A percentile compares a stretch with the other conserved stretches of the same genome.
Evolutionary conservation across 1,140 invertebrate species (phyloP).

Genomic region (Tachypleus tridentatus): DNA sequence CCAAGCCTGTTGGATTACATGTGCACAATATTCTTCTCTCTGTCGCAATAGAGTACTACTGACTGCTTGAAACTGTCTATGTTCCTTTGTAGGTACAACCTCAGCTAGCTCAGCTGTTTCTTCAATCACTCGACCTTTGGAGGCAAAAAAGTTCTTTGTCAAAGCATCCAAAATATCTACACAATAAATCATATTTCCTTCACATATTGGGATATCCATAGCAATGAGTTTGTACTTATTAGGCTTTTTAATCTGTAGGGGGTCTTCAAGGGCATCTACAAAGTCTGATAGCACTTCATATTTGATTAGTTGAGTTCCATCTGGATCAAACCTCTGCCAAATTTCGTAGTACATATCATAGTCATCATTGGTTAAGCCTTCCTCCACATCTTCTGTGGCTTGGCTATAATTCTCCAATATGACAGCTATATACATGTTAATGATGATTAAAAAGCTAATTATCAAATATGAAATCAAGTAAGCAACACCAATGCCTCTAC

Average conservation of each 20-base stretch:
- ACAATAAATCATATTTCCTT: slow-evolving; percentile 91
- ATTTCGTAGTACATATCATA: slow-evolving; percentile 99
- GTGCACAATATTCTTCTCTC: slow-evolving; percentile 87
- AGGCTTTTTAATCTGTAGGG: slow-evolving; percentile 90
- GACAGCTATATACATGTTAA: slow-evolving; percentile 99
- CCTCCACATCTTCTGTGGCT: slow-evolving; percentile 96
- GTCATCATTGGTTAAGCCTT: slow-evolving; percentile 94
- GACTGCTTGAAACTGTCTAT: slow-evolving; percentile 75
- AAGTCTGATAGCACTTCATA: slow-evolving; percentile 90
- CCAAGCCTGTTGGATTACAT: slow-evolving; percentile 90
- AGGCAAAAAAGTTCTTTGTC: slow-evolving; percentile 80
- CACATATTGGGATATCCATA: slow-evolving; percentile 97
- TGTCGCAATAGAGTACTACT: slow-evolving; percentile 90
- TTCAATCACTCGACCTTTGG: slow-evolving; percentile 51
- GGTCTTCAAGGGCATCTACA: slow-evolving; percentile 84
- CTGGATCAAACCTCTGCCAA: slow-evolving; percentile 96
- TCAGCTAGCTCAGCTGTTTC: slow-evolving; percentile 46
- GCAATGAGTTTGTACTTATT: slow-evolving; percentile 98
- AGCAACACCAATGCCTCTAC: slow-evolving; percentile 79
- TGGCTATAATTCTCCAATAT: slow-evolving; percentile 97
- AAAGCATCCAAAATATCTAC: slow-evolving; percentile 94
- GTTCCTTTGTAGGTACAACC: slow-evolving; percentile 54
- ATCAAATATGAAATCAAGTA: slow-evolving; percentile 92
- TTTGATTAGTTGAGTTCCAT: slow-evolving; percentile 91
- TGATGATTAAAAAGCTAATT: slow-evolving; percentile 95